Evolutionary conservation across 2,113 vertebrate genomes (phyloP).

Genomic region (Mormoops blainvillei): DNA sequence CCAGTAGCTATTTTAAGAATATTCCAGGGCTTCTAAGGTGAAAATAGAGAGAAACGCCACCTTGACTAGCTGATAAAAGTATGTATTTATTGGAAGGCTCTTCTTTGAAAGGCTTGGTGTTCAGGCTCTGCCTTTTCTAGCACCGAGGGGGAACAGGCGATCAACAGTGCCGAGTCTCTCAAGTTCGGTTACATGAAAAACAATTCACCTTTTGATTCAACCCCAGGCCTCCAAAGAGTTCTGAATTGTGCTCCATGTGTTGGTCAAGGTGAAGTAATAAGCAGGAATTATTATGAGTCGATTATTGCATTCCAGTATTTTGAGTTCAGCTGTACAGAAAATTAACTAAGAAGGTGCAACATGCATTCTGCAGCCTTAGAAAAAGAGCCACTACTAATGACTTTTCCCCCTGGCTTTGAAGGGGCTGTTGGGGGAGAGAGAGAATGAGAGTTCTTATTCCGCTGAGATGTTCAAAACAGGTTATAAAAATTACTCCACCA

Average conservation of each 20-base stretch:
- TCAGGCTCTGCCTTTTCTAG: background rate
- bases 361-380: background rate
- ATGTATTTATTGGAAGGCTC: background rate
- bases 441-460: background rate
- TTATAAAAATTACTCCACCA: background rate
- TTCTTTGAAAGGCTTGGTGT: background rate
- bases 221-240: background rate
- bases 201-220: background rate
- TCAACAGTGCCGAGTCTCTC: background rate
- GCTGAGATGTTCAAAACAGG: background rate
- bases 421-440: background rate
- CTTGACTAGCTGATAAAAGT: background rate
- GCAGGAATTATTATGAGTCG: background rate
- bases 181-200: background rate
- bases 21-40: background rate
- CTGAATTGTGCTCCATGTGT: background rate
- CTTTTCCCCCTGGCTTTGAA: background rate
- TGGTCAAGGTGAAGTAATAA: background rate
- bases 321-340: background rate
- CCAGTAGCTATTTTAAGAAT: constrained; percentile 40
- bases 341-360: background rate
- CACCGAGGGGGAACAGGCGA: background rate
- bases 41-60: background rate
- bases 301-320: background rate
- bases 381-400: background rate